These are phyloP conservation scores for Coracopsis vasa DNA, from an alignment of 2,113 vertebrate species.

Conservation along the genomic window DNA sequence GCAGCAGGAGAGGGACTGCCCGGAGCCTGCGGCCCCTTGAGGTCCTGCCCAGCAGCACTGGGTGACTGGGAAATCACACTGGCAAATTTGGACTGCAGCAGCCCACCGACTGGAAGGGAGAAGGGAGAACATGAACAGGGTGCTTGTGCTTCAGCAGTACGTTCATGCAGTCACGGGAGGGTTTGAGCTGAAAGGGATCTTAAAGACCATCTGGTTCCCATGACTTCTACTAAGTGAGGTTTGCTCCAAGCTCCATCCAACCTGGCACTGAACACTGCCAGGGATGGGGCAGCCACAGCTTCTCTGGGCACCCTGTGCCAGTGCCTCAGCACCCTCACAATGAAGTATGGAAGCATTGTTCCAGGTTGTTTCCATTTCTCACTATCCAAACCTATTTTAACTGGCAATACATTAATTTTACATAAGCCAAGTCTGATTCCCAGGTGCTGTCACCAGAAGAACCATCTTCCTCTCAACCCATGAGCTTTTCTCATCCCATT, in stretches of 20 bases:
- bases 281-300: not conserved
- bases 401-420: not conserved
- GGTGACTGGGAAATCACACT: slow-evolving; percentile 38
- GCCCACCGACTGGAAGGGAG: slow-evolving; percentile 73
- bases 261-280: not conserved
- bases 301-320: not conserved
- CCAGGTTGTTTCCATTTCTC: not conserved
- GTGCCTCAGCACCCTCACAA: not conserved
- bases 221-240: no score
- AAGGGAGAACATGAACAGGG: accelerated
- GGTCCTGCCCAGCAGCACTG: slow-evolving; percentile 44
- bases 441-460: not conserved
- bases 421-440: not conserved
- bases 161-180: not conserved
- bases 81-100: slow-evolving; percentile 84
- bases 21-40: not conserved
- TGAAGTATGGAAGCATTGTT: not conserved
- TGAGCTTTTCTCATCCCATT: not conserved
- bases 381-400: not conserved
- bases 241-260: not conserved
- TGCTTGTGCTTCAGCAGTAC: accelerated
- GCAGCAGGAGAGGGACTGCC: not conserved
- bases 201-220: not conserved
- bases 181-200: not conserved
- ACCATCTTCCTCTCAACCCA: not conserved